phyloP scores from a whole-genome alignment of 2,888 invertebrate genomes.

The Heliconius aoede region DNA sequence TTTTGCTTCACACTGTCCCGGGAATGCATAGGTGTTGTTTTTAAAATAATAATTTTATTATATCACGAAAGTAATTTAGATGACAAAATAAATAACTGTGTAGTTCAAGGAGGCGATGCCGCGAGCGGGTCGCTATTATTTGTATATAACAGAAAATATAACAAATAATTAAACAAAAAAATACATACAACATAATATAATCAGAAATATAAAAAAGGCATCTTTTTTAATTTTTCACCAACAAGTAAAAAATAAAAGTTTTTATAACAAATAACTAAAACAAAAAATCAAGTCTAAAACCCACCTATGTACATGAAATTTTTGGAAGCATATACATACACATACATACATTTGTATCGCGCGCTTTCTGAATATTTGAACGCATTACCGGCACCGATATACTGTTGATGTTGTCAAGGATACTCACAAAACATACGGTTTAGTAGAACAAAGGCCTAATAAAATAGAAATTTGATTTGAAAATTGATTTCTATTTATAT shows the following conservation, averaged over 20 bases:
- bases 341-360: conserved; percentile 50
- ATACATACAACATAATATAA: background rate
- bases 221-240: background rate
- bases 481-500: background rate
- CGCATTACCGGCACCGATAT: background rate
- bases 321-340: background rate
- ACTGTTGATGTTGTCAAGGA: conserved; percentile 49
- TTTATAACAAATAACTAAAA: background rate
- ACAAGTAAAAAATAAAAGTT: background rate
- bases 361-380: conserved; percentile 59
- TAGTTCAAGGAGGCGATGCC: no score
- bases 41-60: no score
- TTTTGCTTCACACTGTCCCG: no score
- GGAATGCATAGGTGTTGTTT: no score
- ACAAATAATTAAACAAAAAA: no score
- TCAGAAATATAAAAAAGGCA: background rate
- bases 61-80: no score
- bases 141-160: no score
- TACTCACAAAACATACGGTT: conserved; percentile 45
- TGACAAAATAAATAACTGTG: no score
- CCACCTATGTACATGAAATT: background rate
- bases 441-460: conserved; percentile 52
- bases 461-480: conserved; percentile 33
- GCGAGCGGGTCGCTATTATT: no score
- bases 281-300: background rate